Evolutionary conservation across 2,113 vertebrate genomes (phyloP).

Genomic region (Seriola rivoliana): DNA sequence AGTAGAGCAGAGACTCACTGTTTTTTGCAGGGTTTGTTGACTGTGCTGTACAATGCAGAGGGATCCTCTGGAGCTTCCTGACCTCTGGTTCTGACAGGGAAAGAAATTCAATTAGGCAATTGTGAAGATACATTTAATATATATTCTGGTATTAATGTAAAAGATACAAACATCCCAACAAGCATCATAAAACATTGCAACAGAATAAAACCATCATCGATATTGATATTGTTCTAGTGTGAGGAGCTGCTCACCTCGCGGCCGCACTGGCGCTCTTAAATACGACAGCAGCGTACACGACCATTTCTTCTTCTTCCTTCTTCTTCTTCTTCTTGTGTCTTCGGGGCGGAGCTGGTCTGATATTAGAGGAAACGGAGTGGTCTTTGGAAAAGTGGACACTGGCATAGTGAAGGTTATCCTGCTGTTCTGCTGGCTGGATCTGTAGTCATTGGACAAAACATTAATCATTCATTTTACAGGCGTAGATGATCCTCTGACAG

Average conservation of each 20-base stretch:
- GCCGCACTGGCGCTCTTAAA: neutral
- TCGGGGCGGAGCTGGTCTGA: too few species aligned
- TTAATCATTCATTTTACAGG: too few species aligned
- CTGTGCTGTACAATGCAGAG: constrained; percentile 28
- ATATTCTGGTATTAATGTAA: too few species aligned
- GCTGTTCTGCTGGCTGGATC: neutral
- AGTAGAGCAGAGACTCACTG: too few species aligned
- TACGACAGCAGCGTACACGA: neutral
- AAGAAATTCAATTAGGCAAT: too few species aligned
- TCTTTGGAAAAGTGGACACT: neutral
- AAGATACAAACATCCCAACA: too few species aligned
- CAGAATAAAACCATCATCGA: too few species aligned
- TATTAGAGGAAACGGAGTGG: neutral
- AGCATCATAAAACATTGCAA: too few species aligned
- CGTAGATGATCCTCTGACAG: too few species aligned
- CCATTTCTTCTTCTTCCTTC: neutral
- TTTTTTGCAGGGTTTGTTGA: neutral
- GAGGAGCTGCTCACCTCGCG: neutral
- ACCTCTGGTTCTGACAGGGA: neutral
- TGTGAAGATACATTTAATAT: too few species aligned
- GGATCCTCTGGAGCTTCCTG: neutral
- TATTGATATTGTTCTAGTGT: neutral
- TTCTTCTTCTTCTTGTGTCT: too few species aligned
- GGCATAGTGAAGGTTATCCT: constrained; percentile 5
- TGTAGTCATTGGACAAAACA: too few species aligned